These are phyloP conservation scores for Chaitophorus viminalis DNA, from an alignment of 2,888 invertebrate genomes.

Conservation along the genomic window DNA sequence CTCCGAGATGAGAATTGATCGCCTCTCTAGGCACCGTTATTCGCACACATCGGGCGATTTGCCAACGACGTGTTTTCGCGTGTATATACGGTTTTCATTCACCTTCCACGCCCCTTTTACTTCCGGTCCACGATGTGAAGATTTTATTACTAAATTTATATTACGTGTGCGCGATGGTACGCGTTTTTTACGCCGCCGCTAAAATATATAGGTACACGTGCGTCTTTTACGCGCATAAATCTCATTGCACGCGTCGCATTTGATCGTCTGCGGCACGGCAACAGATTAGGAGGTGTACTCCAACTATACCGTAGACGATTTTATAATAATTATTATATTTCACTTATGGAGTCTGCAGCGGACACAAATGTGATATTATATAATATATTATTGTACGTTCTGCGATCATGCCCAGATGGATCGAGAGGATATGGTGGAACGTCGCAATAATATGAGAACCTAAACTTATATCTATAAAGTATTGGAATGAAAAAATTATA, in stretches of 20 bases:
- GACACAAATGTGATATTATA: too few species aligned
- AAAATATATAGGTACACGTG: too few species aligned
- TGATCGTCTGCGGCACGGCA: too few species aligned
- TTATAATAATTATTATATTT: neutral
- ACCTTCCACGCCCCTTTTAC: neutral
- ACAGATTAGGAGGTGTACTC: too few species aligned
- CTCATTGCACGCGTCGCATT: neutral
- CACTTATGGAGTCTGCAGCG: neutral
- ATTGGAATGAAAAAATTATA: too few species aligned
- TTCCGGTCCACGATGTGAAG: neutral
- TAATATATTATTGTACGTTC: neutral
- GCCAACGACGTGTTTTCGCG: constrained; percentile 54
- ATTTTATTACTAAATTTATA: neutral
- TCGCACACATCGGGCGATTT: constrained; percentile 54
- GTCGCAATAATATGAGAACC: neutral
- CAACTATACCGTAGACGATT: too few species aligned
- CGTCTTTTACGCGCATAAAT: neutral
- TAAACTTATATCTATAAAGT: too few species aligned
- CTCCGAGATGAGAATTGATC: constrained; percentile 31
- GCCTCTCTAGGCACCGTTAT: constrained; percentile 42
- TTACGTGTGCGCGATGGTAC: neutral
- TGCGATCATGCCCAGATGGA: neutral
- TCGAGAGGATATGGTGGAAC: neutral
- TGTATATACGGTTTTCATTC: neutral
- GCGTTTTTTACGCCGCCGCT: neutral